Evolutionary conservation across 1,140 invertebrate species (phyloP).

Genomic region (Calycopis cecrops): DNA sequence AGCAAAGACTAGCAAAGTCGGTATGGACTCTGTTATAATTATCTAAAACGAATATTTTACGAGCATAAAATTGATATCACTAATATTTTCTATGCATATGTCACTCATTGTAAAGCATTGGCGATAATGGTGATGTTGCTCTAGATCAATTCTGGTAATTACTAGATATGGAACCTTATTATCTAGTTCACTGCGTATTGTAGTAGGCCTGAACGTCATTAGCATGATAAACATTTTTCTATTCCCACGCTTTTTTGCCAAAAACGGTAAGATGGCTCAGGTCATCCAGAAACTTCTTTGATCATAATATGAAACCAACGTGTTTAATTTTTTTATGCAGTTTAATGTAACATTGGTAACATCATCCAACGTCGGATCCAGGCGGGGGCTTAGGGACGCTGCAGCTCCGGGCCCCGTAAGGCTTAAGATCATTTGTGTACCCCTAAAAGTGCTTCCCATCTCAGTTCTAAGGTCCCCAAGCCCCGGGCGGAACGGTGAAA

Average conservation of each 20-base stretch:
- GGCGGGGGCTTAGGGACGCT: too few species aligned
- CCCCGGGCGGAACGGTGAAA: too few species aligned
- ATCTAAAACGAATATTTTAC: background rate
- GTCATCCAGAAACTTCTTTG: background rate
- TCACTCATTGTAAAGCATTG: conserved; percentile 35
- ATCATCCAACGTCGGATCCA: too few species aligned
- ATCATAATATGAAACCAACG: background rate
- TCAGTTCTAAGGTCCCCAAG: too few species aligned
- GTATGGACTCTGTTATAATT: too few species aligned
- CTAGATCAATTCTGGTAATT: conserved; percentile 52
- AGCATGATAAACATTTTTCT: conserved; percentile 21
- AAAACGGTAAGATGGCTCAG: background rate
- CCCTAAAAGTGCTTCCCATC: too few species aligned
- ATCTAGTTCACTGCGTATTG: conserved; percentile 23
- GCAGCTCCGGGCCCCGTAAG: too few species aligned
- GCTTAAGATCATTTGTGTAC: too few species aligned
- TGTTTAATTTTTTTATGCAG: too few species aligned
- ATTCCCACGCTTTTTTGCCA: conserved; percentile 26
- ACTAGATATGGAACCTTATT: conserved; percentile 47
- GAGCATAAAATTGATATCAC: conserved; percentile 17
- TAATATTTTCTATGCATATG: conserved; percentile 28
- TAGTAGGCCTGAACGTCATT: conserved; percentile 12
- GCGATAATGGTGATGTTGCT: conserved; percentile 51
- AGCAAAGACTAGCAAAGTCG: too few species aligned
- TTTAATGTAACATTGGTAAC: too few species aligned